Conservation (phyloP, 1,140 invertebrate genomes). For the Cepaea nemoralis region DNA sequence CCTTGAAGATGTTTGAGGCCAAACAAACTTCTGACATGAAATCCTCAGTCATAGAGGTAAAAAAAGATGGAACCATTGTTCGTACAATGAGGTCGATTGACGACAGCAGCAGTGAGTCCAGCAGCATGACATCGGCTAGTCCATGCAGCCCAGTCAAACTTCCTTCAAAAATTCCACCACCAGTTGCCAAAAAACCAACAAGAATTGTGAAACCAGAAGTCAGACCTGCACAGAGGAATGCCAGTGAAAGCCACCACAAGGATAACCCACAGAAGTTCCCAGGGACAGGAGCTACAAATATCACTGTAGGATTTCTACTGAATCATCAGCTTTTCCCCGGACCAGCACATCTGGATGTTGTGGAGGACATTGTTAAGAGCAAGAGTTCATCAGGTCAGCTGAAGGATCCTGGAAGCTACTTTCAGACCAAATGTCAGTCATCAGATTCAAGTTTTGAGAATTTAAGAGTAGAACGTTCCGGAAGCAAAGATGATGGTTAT, state of each 20-base stretch:
- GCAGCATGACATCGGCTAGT: neutral
- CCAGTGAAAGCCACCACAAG: slow-evolving; percentile 6
- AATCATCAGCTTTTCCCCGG: neutral
- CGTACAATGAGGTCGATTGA: neutral
- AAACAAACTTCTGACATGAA: slow-evolving; percentile 39
- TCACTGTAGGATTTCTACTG: slow-evolving; percentile 32
- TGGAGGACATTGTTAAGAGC: slow-evolving; percentile 30
- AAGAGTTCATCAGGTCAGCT: neutral
- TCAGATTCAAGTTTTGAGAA: slow-evolving; percentile 61
- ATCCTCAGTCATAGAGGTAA: slow-evolving; percentile 47
- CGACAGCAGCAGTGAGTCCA: neutral
- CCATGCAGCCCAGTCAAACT: neutral
- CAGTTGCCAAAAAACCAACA: slow-evolving; percentile 47
- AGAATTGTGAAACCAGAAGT: slow-evolving; percentile 30
- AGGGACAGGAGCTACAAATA: slow-evolving; percentile 15
- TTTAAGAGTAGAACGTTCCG: slow-evolving; percentile 71
- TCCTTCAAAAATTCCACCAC: slow-evolving; percentile 50
- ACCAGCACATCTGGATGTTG: neutral
- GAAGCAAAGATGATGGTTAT: slow-evolving; percentile 87
- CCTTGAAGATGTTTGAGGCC: slow-evolving; percentile 43
- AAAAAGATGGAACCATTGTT: slow-evolving; percentile 28
- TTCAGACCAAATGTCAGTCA: slow-evolving; percentile 49
- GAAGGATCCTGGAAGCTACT: neutral
- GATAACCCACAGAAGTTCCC: neutral
- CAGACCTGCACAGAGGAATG: neutral